Evolutionary conservation across 2,888 invertebrate species (phyloP).

Genomic region (Calameuta filiformis): DNA sequence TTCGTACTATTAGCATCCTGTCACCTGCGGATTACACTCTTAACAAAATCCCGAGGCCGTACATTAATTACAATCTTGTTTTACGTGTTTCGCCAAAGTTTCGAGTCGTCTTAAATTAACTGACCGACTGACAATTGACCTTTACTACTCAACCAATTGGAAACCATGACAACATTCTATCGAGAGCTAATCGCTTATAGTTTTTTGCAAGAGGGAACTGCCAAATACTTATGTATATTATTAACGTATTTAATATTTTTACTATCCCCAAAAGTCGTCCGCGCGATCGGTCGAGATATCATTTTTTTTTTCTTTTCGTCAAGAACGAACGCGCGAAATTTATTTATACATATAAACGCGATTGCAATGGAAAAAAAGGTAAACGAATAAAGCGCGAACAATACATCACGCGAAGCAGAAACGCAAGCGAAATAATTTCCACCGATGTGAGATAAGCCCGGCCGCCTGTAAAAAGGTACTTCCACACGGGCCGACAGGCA

Average conservation of each 20-base stretch:
- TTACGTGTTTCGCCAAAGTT: background rate
- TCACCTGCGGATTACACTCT: background rate
- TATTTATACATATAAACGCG: too few relatives aligned
- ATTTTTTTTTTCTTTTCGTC: background rate
- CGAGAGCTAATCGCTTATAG: background rate
- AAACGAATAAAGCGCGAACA: background rate
- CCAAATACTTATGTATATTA: background rate
- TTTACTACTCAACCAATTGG: background rate
- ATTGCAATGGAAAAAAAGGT: background rate
- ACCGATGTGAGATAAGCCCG: background rate
- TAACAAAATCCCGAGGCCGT: background rate
- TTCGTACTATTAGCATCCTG: background rate
- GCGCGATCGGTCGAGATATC: background rate
- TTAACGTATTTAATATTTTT: background rate
- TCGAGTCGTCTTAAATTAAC: background rate
- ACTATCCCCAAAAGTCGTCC: background rate
- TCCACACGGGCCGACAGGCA: background rate
- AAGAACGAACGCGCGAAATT: background rate
- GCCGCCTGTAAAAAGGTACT: background rate
- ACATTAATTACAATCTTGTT: background rate
- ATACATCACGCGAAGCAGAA: background rate
- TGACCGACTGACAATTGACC: background rate
- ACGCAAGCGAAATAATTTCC: background rate
- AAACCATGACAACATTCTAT: background rate
- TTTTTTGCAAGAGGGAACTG: background rate